phyloP scores from a whole-genome alignment of 2,888 invertebrate genomes.

The Nomada ferruginata region DNA sequence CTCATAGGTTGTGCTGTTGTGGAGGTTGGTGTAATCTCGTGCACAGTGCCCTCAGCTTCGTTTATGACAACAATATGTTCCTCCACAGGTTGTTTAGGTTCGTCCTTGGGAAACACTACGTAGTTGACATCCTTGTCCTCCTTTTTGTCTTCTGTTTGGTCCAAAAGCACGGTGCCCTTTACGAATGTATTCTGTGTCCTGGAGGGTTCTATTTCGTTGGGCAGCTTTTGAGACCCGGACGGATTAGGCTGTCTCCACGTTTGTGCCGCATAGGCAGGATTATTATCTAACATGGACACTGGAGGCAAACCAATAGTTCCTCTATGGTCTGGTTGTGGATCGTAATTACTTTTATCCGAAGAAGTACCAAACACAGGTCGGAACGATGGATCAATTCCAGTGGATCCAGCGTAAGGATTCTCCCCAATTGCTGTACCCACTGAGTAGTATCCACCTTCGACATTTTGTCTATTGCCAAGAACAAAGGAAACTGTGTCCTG shows the following conservation, averaged over 20 bases:
- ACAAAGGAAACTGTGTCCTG: conserved; percentile 88
- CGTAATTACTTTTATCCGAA: conserved; percentile 29
- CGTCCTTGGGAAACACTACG: conserved; percentile 63
- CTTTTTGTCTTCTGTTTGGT: conserved; percentile 41
- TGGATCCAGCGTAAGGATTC: conserved; percentile 81
- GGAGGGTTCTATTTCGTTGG: conserved; percentile 58
- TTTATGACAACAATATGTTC: conserved; percentile 79
- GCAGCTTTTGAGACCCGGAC: conserved; percentile 36
- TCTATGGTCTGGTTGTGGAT: conserved; percentile 68
- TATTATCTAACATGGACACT: conserved; percentile 61
- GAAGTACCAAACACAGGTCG: conserved; percentile 66
- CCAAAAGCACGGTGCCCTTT: conserved; percentile 38
- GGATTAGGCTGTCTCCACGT: conserved; percentile 67
- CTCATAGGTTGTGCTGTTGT: conserved; percentile 47
- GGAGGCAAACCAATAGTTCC: conserved; percentile 73
- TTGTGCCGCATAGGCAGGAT: conserved; percentile 65
- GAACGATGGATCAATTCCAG: conserved; percentile 67
- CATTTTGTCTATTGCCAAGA: conserved; percentile 87
- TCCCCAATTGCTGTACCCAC: conserved; percentile 85
- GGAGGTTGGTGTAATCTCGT: conserved; percentile 69
- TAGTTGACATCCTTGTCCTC: conserved; percentile 54
- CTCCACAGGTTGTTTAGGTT: conserved; percentile 68
- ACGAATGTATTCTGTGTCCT: conserved; percentile 35
- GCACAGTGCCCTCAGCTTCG: conserved; percentile 78
- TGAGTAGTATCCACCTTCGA: conserved; percentile 83